Conservation (phyloP, 1,140 invertebrate genomes). For the Saccostrea echinata region DNA sequence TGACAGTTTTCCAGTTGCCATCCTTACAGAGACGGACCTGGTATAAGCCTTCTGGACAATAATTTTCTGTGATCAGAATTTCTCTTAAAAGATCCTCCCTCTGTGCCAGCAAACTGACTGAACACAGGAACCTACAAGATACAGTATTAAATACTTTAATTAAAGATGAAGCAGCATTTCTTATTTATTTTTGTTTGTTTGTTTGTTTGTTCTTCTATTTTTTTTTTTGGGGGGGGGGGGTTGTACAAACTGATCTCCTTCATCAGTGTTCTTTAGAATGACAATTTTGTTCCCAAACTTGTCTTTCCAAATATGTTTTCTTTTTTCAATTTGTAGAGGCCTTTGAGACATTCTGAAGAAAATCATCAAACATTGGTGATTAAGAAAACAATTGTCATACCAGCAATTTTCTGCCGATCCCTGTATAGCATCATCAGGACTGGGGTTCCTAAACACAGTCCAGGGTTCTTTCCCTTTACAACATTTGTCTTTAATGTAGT, state of each 20-base stretch:
- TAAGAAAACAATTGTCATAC: background rate
- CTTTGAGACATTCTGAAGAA: no score
- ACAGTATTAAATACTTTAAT: background rate
- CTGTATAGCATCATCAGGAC: constrained; percentile 10
- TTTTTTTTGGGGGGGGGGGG: no score
- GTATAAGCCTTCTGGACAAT: constrained; percentile 37
- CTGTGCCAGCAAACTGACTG: constrained; percentile 8
- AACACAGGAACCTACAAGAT: background rate
- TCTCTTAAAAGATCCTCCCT: constrained; percentile 1
- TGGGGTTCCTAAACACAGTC: background rate
- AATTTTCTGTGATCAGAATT: constrained; percentile 43
- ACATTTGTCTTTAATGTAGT: background rate
- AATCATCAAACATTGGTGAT: no score
- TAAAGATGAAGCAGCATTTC: no score
- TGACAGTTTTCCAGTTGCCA: constrained; percentile 46
- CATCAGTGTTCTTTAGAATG: no score
- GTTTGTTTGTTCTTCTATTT: no score
- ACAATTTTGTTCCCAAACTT: no score
- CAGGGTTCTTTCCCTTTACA: constrained; percentile 21
- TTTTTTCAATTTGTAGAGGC: no score
- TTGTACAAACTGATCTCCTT: no score
- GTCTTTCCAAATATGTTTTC: no score
- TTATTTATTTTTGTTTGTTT: no score
- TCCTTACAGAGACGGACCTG: constrained; percentile 47
- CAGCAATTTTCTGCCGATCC: constrained; percentile 8